Evolutionary conservation across 2,113 vertebrate species (phyloP), one percentile per base, ranked within the genome.

Genomic region (Petrocephalus microphthalmus): DNA sequence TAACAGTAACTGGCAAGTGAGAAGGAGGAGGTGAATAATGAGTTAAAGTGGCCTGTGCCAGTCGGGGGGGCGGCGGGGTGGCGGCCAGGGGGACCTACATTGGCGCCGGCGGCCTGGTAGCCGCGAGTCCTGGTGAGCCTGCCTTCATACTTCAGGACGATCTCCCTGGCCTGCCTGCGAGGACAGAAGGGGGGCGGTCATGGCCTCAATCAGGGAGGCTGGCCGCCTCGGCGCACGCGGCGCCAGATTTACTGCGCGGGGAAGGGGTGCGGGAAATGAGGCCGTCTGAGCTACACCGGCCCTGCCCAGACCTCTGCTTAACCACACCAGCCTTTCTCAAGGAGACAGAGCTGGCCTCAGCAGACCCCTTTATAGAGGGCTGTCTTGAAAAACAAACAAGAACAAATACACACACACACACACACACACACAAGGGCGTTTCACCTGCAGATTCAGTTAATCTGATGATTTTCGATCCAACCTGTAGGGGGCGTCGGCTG

Each of bases 21-120:
- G 7, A 64, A 64, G 57, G 10, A 64, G n/a, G 0, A 60, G 8
- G 22, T 64, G n/a, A 42, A 42, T 42, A 64, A 60, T 60, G 8
- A 60, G n/a, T 64, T 64, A 64, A 25, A 25, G 1, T 64, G 22
- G 25, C 2, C 57, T 25, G 57, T 64, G 57, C 22, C 57, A 64
- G 7, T 64, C 25, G 57, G n/a, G 22, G n/a, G 2, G 57, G 57
- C 7, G 56, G 0, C 2, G n/a, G 22, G 25, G 22, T 8, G 37
- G 78, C 19, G 78, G 37, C 19, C 7, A 7, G 37, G 3, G 81
- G 81, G 20, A 83, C 81, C 81, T 94, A 99, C 98, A 94, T 99
- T 97, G 83, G 97, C 97, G n/a, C 98, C 97, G 1, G 98, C 98
- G 0, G 98, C 97, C 90, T 99, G 98, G 93, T 99, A 99, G 0